Conservation (phyloP, 2,888 invertebrate species). For the Stramonita haemastoma region DNA sequence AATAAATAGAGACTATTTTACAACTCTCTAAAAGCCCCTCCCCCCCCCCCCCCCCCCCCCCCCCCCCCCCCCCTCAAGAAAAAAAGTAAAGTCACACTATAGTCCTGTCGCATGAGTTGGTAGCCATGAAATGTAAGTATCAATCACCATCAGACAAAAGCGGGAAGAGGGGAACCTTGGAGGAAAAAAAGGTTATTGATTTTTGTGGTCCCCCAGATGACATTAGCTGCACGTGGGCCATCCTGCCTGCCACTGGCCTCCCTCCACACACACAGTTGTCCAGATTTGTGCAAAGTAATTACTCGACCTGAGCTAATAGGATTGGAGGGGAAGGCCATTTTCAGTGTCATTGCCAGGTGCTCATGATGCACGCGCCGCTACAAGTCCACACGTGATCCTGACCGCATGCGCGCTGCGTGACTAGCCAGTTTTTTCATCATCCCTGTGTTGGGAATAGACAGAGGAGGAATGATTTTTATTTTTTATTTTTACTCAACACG, state of each 20-base stretch:
- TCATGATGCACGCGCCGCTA: neutral
- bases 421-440: neutral
- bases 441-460: neutral
- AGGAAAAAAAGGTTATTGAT: neutral
- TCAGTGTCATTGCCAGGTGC: slow-evolving; percentile 9
- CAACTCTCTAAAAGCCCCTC: no score
- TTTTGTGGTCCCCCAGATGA: neutral
- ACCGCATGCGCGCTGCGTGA: neutral
- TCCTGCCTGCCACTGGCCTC: neutral
- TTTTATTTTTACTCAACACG: neutral
- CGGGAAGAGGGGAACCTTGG: no score
- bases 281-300: slow-evolving; percentile 8
- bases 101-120: no score
- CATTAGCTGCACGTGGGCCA: neutral
- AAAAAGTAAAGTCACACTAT: no score
- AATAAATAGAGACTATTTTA: no score
- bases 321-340: neutral
- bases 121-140: no score
- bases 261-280: no score
- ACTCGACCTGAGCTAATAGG: neutral
- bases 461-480: neutral
- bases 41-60: no score
- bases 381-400: neutral
- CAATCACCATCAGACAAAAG: no score
- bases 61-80: no score